phyloP scores from a whole-genome alignment of 2,113 vertebrate genomes.

The Syrmaticus mikado region DNA sequence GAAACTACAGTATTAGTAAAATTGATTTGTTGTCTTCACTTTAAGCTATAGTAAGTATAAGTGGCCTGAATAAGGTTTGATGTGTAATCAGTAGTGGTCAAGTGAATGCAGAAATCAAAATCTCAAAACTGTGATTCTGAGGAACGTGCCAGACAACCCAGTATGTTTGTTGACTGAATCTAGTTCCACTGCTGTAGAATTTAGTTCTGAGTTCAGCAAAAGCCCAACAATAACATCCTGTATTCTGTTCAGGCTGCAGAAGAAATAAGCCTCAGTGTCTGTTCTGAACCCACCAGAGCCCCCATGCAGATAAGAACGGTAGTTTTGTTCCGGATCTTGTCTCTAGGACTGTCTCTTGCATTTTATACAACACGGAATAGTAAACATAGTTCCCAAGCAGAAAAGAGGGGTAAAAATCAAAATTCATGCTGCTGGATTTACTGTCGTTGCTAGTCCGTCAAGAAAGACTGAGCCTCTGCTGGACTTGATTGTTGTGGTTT shows the following conservation, averaged over 20 bases:
- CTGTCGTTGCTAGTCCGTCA: not conserved
- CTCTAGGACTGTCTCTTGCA: not conserved
- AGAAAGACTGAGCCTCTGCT: not conserved
- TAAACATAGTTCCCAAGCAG: not conserved
- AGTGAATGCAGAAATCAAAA: not conserved
- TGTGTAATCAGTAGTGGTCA: not conserved
- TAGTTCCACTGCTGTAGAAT: not conserved
- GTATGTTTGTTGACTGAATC: not conserved
- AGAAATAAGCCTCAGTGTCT: not conserved
- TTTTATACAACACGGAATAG: not conserved
- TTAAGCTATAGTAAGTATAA: not conserved
- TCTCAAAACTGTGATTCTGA: not conserved
- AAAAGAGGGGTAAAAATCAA: not conserved
- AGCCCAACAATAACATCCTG: not conserved
- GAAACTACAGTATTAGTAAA: not conserved
- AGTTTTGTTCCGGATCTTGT: not conserved
- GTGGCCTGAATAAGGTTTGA: not conserved
- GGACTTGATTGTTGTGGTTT: not conserved
- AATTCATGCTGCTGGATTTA: not conserved
- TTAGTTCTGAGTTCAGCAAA: constrained; percentile 10
- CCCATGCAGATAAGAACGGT: not conserved
- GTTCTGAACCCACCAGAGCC: not conserved
- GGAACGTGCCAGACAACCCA: not conserved
- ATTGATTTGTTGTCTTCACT: not conserved
- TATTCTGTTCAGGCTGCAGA: not conserved